Base-by-base conservation (phyloP, 2,797 vertebrate species). In the Thaleichthys pacificus region DNA sequence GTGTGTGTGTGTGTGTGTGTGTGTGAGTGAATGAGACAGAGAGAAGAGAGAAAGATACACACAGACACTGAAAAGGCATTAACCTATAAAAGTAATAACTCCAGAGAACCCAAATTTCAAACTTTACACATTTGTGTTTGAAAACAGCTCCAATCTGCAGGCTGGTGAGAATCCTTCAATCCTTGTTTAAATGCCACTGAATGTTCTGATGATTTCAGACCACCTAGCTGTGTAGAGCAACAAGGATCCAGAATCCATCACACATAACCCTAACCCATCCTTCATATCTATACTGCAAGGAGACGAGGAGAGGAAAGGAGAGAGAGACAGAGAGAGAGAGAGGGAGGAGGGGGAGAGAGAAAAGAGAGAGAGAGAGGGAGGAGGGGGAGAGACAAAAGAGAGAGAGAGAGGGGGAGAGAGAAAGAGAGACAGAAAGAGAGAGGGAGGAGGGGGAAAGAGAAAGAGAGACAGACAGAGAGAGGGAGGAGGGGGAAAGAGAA, bases 141-240 rank as follows among this genome's bases (percentile, higher is more conserved):
- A 57, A 19, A 22, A n/a, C 56, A n/a, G 19, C 56, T 58, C 22
- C 57, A 80, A 77, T 84, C 24, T 21, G 80, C 78, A 63, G 15
- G 58, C 72, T 76, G 77, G 51, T 68, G 47, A 70, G 74, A 79
- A 66, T 77, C 62, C 58, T 75, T 69, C 3, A 69, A 75, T 73
- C 68, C 69, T 57, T 56, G 82, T 62, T 77, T 71, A 32, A 32
- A 32, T 32, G 32, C 32, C 26, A 26, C 26, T 26, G 26, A 26
- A 26, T 32, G 32, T 32, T 32, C 32, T 32, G 32, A 5, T 5
- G 4, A 32, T 32, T 32, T 6, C 32, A 32, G 32, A 32, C 32
- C 32, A 32, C 6, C 32, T 32, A 32, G 32, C 32, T 32, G 32
- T 32, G 32, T 32, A 32, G 32, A 32, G 32, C 4, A 32, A 32